phyloP scores from a whole-genome alignment of 2,113 vertebrate species.

The Odocoileus virginianus region DNA sequence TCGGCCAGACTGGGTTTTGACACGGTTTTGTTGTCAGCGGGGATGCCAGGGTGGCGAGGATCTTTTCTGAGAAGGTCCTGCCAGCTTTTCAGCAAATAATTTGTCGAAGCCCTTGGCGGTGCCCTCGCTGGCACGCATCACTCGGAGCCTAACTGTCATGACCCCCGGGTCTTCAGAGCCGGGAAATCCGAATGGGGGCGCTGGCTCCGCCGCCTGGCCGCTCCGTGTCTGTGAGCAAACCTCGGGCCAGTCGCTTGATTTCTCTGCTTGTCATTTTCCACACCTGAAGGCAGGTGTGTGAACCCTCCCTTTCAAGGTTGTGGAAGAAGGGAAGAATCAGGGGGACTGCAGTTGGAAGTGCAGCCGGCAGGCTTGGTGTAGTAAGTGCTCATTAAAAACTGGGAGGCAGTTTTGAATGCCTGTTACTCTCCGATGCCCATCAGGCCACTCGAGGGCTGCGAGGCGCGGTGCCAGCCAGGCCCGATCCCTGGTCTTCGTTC shows the following conservation, averaged over 20 bases:
- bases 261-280: not conserved
- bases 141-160: not conserved
- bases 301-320: not conserved
- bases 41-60: constrained; percentile 40
- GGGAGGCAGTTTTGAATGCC: rapidly evolving
- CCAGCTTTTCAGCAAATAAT: constrained; percentile 25
- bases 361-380: rapidly evolving
- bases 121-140: not conserved
- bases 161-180: not conserved
- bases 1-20: not conserved
- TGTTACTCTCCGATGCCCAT: rapidly evolving
- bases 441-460: rapidly evolving
- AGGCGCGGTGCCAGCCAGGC: rapidly evolving
- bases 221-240: rapidly evolving
- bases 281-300: not conserved
- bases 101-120: constrained; percentile 41
- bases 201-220: not conserved
- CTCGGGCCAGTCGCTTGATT: not conserved
- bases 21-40: constrained; percentile 59
- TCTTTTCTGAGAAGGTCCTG: constrained; percentile 58
- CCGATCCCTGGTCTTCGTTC: not conserved
- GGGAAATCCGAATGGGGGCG: rapidly evolving
- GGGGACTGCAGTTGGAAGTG: not conserved
- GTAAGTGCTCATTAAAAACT: not conserved
- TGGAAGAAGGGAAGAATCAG: not conserved